phyloP scores from a whole-genome alignment of 2,888 invertebrate species.

The Heliconius cydno region DNA sequence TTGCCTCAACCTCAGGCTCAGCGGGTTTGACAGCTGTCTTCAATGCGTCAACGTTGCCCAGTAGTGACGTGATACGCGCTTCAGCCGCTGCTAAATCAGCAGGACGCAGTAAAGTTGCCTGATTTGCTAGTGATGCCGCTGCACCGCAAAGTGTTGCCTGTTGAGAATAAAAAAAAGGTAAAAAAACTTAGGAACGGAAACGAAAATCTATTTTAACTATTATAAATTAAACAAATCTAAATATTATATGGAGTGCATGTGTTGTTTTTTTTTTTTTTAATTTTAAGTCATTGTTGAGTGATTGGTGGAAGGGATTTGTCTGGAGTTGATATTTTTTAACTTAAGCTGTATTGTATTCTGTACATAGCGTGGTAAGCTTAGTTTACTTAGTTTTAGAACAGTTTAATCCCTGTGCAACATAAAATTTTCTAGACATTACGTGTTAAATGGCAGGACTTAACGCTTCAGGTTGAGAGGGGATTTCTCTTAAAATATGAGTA shows the following conservation, averaged over 20 bases:
- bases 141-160: constrained; percentile 84
- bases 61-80: constrained; percentile 88
- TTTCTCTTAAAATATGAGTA: no score
- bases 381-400: no score
- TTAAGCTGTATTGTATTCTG: not conserved
- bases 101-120: constrained; percentile 91
- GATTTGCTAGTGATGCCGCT: constrained; percentile 90
- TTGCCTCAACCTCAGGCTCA: constrained; percentile 86
- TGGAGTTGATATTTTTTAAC: not conserved
- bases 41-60: constrained; percentile 90
- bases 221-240: no score
- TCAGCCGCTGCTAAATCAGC: constrained; percentile 93
- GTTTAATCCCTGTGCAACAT: no score
- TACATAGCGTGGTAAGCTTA: not conserved
- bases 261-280: no score
- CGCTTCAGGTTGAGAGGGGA: not conserved
- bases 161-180: not conserved
- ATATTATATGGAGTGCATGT: no score
- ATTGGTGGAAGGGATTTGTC: no score
- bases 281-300: no score
- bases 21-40: constrained; percentile 81
- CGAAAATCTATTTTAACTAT: no score
- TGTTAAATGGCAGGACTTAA: not conserved
- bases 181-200: not conserved
- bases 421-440: no score